phyloP scores from a whole-genome alignment of 2,113 vertebrate genomes.

The Ctenodactylus gundi region DNA sequence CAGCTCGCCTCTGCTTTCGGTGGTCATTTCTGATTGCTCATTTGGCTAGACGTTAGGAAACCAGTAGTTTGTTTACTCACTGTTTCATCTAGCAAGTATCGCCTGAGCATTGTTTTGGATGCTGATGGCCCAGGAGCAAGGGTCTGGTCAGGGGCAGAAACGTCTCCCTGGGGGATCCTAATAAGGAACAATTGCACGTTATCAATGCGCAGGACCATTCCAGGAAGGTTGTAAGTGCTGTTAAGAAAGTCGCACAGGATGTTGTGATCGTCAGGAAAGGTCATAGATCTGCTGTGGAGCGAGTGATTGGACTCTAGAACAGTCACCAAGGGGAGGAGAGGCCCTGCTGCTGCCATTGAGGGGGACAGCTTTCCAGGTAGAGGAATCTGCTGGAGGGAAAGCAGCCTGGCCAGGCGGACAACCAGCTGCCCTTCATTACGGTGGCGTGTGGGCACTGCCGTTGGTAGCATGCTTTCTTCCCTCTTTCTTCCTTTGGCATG shows the following conservation, averaged over 20 bases:
- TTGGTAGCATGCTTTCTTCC: not conserved
- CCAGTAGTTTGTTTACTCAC: not conserved
- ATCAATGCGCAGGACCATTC: not conserved
- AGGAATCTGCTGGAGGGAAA: not conserved
- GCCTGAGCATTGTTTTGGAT: not conserved
- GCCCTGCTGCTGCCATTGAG: not conserved
- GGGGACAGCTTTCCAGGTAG: not conserved
- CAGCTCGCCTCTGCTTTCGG: not conserved
- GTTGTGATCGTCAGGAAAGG: not conserved
- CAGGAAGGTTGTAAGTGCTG: not conserved
- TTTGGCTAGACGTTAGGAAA: not conserved
- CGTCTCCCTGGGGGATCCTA: no score
- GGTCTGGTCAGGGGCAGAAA: not conserved
- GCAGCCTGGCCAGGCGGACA: not conserved
- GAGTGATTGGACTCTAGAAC: no score
- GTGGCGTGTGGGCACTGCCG: not conserved
- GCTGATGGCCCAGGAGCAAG: not conserved
- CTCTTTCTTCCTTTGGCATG: not conserved
- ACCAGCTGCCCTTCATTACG: no score
- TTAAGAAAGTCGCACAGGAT: not conserved
- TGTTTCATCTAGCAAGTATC: not conserved
- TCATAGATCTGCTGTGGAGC: not conserved
- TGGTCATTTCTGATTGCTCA: not conserved
- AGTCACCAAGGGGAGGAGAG: not conserved
- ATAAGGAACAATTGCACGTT: accelerated